Evolutionary conservation across 2,797 vertebrate genomes (phyloP).

Genomic region (Halcyon smyrnensis): DNA sequence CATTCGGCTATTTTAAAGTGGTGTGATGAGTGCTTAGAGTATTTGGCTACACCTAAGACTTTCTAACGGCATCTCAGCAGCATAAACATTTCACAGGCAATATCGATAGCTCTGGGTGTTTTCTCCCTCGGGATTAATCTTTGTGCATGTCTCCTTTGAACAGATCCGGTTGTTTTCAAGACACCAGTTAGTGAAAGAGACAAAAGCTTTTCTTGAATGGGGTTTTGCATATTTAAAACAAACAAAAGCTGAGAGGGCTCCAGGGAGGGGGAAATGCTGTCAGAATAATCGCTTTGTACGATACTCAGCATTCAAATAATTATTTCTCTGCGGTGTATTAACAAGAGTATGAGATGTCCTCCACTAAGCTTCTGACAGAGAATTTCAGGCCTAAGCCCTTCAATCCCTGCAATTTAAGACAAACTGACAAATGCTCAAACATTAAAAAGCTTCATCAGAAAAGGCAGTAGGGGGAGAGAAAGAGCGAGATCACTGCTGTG

Average conservation of each 20-base stretch:
- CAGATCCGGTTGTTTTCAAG: background rate
- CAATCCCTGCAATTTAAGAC: background rate
- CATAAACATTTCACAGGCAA: background rate
- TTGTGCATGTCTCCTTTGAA: background rate
- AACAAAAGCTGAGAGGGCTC: fast-evolving
- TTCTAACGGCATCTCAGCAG: background rate
- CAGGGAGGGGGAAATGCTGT: background rate
- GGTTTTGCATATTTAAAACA: background rate
- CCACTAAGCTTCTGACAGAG: background rate
- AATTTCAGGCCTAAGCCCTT: background rate
- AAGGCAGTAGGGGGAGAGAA: too few species aligned
- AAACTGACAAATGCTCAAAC: background rate
- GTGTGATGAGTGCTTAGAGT: background rate
- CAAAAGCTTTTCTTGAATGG: background rate
- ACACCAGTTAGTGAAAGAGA: background rate
- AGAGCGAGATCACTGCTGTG: background rate
- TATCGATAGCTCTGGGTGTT: fast-evolving
- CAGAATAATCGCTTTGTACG: background rate
- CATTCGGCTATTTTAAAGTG: background rate
- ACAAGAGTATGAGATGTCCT: background rate
- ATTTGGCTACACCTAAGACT: background rate
- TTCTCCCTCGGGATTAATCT: background rate
- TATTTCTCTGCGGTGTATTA: background rate
- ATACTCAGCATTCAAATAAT: background rate
- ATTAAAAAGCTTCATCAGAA: background rate